A percentile compares a stretch with the other conserved stretches of the same genome.
phyloP scores from a whole-genome alignment of 2,113 vertebrate genomes.

The Oplegnathus fasciatus region DNA sequence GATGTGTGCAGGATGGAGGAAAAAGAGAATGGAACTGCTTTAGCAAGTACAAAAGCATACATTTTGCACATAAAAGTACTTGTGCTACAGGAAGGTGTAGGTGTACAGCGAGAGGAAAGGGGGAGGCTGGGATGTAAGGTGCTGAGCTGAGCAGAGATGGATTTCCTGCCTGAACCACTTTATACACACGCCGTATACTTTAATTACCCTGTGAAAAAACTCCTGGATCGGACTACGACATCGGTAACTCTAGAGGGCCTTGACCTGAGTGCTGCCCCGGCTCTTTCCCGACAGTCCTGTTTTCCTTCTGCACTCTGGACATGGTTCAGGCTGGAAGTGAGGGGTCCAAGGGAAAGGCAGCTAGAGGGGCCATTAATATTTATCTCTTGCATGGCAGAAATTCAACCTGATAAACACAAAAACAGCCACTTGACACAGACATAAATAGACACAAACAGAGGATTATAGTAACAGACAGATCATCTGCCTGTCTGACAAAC shows the following conservation, averaged over 20 bases:
- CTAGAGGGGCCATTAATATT: slow-evolving; percentile 35
- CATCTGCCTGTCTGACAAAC: neutral
- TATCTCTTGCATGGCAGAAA: slow-evolving; percentile 42
- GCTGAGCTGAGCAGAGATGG: slow-evolving; percentile 71
- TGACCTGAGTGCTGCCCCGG: slow-evolving; percentile 42
- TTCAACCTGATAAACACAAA: slow-evolving; percentile 45
- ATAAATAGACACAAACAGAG: neutral
- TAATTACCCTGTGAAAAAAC: slow-evolving; percentile 70
- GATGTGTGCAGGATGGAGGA: slow-evolving; percentile 17
- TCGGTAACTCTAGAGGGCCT: slow-evolving; percentile 56
- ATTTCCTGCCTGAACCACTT: slow-evolving; percentile 78
- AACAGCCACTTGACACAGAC: slow-evolving; percentile 26
- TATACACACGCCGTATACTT: slow-evolving; percentile 70
- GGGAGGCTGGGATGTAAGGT: slow-evolving; percentile 44
- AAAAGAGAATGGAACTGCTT: slow-evolving; percentile 21
- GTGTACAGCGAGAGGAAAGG: slow-evolving; percentile 45
- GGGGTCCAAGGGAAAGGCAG: slow-evolving; percentile 30
- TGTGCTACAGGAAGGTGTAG: slow-evolving; percentile 59
- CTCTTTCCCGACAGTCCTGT: slow-evolving; percentile 47
- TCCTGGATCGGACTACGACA: slow-evolving; percentile 46
- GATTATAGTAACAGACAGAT: neutral
- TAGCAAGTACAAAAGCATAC: slow-evolving; percentile 26
- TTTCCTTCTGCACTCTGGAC: slow-evolving; percentile 64
- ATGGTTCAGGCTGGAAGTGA: slow-evolving; percentile 46
- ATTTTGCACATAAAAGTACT: slow-evolving; percentile 27